Evolutionary conservation across 2,888 invertebrate genomes (phyloP).

Genomic region (Eulithis testata): DNA sequence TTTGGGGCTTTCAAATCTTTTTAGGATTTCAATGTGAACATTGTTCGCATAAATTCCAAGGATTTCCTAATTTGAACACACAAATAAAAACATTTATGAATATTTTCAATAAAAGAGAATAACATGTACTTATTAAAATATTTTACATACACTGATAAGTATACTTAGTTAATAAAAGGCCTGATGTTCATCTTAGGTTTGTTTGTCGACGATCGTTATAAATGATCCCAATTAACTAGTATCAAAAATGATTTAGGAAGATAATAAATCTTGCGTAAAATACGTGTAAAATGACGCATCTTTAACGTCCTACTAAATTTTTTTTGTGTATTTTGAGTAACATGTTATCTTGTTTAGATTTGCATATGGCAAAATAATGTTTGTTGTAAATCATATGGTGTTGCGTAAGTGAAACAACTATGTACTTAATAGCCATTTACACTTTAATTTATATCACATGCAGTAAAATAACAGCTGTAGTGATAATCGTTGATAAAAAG

Average conservation of each 20-base stretch:
- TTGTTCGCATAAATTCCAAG: background rate
- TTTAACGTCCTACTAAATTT: slow-evolving; percentile 46
- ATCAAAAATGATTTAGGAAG: slow-evolving; percentile 18
- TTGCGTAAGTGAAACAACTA: slow-evolving; percentile 5
- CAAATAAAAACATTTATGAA: too few species aligned
- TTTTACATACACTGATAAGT: too few species aligned
- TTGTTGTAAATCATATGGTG: slow-evolving; percentile 24
- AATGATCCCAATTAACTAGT: slow-evolving; percentile 16
- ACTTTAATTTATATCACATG: background rate
- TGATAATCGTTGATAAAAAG: too few species aligned
- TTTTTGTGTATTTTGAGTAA: slow-evolving; percentile 37
- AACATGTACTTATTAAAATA: too few species aligned
- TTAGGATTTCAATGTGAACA: background rate
- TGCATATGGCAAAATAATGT: slow-evolving; percentile 31
- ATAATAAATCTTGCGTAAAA: slow-evolving; percentile 26
- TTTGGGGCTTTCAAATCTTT: background rate
- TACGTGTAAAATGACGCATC: slow-evolving; percentile 28
- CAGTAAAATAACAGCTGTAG: too few species aligned
- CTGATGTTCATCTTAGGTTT: too few species aligned
- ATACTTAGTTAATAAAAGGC: too few species aligned
- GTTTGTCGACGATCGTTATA: too few species aligned
- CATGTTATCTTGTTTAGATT: slow-evolving; percentile 47
- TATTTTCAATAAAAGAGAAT: too few species aligned
- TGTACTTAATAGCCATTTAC: background rate
- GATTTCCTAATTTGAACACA: background rate